phyloP scores from a whole-genome alignment of 2,797 vertebrate genomes.

The Peromyscus aztecus region DNA sequence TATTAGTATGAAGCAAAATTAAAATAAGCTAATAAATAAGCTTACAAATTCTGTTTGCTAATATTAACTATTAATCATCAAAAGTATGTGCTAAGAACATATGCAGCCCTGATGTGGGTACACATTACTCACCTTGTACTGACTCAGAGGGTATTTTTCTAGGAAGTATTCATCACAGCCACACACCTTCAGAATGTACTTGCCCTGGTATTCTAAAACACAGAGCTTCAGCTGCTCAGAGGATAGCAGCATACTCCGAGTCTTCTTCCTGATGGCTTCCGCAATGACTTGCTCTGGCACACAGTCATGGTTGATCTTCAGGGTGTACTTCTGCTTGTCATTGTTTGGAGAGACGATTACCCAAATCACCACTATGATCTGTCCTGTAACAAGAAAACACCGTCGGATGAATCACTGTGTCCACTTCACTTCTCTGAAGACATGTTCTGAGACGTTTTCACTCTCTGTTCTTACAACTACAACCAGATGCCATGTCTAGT shows the following conservation, averaged over 20 bases:
- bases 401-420: conserved; percentile 48
- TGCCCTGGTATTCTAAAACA: conserved; percentile 99
- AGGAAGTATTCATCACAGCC: conserved; percentile 98
- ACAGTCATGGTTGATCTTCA: conserved; percentile 98
- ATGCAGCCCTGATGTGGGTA: not conserved
- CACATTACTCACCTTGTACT: conserved; percentile 95
- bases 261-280: conserved; percentile 99
- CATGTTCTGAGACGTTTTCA: conserved; percentile 37
- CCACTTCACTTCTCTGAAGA: conserved; percentile 57
- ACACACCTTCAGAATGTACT: conserved; percentile 98
- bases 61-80: not conserved
- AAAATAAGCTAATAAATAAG: conserved; percentile 14
- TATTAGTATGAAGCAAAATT: not conserved
- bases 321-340: conserved; percentile 98
- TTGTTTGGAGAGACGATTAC: conserved; percentile 99
- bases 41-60: conserved; percentile 28
- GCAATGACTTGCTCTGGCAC: conserved; percentile 99
- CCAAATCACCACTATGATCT: conserved; percentile 99
- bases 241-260: conserved; percentile 97
- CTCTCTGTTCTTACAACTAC: not conserved
- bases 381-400: conserved; percentile 90
- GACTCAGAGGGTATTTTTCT: conserved; percentile 98
- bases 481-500: conserved; percentile 1
- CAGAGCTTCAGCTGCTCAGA: conserved; percentile 98
- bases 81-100: conserved; percentile 36